phyloP scores from a whole-genome alignment of 1,140 invertebrate species.

The Calephelis nemesis region DNA sequence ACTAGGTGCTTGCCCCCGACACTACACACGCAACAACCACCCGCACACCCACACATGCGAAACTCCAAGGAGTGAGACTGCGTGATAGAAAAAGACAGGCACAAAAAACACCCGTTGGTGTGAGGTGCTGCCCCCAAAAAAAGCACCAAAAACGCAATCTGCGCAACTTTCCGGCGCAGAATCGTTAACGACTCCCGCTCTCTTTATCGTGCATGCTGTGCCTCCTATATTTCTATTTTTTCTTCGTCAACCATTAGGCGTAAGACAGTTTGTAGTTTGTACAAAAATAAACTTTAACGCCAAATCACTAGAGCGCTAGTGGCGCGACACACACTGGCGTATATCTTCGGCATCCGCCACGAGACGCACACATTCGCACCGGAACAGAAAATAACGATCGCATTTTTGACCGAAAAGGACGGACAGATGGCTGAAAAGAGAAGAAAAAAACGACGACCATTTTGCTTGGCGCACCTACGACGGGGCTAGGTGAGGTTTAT shows the following conservation, averaged over 20 bases:
- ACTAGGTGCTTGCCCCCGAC: constrained; percentile 68
- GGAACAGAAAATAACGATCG: constrained; percentile 79
- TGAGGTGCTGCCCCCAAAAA: constrained; percentile 76
- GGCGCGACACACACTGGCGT: constrained; percentile 36
- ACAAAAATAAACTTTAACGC: constrained; percentile 34
- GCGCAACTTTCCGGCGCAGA: constrained; percentile 78
- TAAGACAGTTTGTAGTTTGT: constrained; percentile 52
- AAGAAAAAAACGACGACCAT: constrained; percentile 79
- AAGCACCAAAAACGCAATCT: constrained; percentile 78
- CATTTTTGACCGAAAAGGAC: constrained; percentile 79
- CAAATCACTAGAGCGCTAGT: constrained; percentile 27
- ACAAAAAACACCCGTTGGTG: constrained; percentile 75
- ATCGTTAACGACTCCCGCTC: constrained; percentile 77
- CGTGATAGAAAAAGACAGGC: constrained; percentile 73
- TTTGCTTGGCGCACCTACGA: constrained; percentile 75
- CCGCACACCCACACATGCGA: constrained; percentile 39
- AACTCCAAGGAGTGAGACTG: constrained; percentile 56
- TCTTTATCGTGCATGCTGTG: constrained; percentile 75
- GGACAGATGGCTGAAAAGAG: constrained; percentile 78
- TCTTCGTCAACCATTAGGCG: constrained; percentile 68
- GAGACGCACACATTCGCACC: constrained; percentile 71
- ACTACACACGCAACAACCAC: constrained; percentile 43
- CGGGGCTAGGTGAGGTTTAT: constrained; percentile 69
- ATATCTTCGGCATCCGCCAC: constrained; percentile 51
- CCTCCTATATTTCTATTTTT: constrained; percentile 79